Evolutionary conservation across 1,140 invertebrate genomes (phyloP).

Genomic region (Bursaphelenchus mucronatus): DNA sequence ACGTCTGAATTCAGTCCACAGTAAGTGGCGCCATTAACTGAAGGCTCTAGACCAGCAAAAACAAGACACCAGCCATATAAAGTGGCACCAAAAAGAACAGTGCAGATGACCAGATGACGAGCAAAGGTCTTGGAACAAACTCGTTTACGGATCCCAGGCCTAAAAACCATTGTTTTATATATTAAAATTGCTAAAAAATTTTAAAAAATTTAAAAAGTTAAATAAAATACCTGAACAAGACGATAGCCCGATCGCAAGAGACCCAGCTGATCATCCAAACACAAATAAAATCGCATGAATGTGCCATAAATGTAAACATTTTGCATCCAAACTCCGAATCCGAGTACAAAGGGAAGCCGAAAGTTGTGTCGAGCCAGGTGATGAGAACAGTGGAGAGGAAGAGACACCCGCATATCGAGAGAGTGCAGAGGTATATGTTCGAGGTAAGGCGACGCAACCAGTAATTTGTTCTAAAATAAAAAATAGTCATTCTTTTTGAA

Average conservation of each 20-base stretch:
- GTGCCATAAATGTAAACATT: conserved; percentile 56
- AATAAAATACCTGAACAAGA: conserved; percentile 55
- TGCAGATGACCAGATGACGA: conserved; percentile 44
- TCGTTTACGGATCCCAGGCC: conserved; percentile 48
- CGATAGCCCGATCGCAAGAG: conserved; percentile 55
- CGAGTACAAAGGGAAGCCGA: conserved; percentile 44
- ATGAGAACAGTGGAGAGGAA: conserved; percentile 56
- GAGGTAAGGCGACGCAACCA: conserved; percentile 56
- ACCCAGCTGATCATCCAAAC: conserved; percentile 61
- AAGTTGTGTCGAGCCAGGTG: conserved; percentile 47
- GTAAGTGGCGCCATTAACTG: conserved; percentile 35
- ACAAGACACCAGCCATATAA: conserved; percentile 57
- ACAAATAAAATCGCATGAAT: conserved; percentile 58
- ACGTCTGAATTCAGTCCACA: conserved; percentile 48
- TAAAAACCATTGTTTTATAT: neutral
- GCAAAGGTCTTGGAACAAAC: conserved; percentile 57
- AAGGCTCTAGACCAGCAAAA: conserved; percentile 53
- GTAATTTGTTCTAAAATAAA: conserved; percentile 53
- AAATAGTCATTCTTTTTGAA: conserved; percentile 12
- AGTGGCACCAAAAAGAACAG: conserved; percentile 46
- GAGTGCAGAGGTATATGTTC: conserved; percentile 58
- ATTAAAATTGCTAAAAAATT: no score
- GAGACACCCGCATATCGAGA: conserved; percentile 56
- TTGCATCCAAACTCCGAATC: conserved; percentile 56
- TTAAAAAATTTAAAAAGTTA: no score